These are phyloP conservation scores for Anthopleura xanthogrammica DNA, from an alignment of 92 coral and sea anemone species.

Conservation along the genomic window DNA sequence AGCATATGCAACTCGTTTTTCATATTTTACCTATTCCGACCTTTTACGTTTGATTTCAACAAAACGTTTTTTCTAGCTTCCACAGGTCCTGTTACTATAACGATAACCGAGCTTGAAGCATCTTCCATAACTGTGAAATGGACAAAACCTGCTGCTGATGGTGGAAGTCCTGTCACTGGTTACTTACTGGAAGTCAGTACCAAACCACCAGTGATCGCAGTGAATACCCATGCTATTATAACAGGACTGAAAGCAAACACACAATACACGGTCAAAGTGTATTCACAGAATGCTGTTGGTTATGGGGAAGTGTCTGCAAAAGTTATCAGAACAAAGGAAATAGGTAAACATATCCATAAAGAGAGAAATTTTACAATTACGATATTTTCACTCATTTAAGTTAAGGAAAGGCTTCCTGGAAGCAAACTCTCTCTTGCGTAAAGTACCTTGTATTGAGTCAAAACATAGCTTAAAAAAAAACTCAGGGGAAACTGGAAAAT, in stretches of 20 bases:
- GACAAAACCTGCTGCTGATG: not conserved
- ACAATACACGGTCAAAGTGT: not conserved
- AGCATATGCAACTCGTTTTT: too few relatives aligned
- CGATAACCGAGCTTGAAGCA: not conserved
- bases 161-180: not conserved
- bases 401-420: too few relatives aligned
- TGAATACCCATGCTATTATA: not conserved
- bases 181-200: not conserved
- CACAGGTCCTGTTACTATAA: not conserved
- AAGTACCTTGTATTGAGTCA: too few relatives aligned
- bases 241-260: slow-evolving; percentile 2
- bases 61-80: not conserved
- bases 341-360: not conserved
- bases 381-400: too few relatives aligned
- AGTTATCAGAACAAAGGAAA: not conserved
- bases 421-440: too few relatives aligned
- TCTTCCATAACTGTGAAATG: not conserved
- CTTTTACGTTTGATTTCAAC: too few relatives aligned
- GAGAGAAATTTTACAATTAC: too few relatives aligned
- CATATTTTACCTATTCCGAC: too few relatives aligned
- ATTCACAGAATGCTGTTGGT: not conserved
- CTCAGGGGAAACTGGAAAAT: too few relatives aligned
- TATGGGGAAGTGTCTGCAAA: not conserved
- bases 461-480: too few relatives aligned
- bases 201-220: not conserved